A percentile compares a stretch with the other conserved stretches of the same genome.
These are phyloP conservation scores for Kryptolebias ocellatus DNA, from an alignment of 2,797 vertebrate genomes.

Conservation along the genomic window DNA sequence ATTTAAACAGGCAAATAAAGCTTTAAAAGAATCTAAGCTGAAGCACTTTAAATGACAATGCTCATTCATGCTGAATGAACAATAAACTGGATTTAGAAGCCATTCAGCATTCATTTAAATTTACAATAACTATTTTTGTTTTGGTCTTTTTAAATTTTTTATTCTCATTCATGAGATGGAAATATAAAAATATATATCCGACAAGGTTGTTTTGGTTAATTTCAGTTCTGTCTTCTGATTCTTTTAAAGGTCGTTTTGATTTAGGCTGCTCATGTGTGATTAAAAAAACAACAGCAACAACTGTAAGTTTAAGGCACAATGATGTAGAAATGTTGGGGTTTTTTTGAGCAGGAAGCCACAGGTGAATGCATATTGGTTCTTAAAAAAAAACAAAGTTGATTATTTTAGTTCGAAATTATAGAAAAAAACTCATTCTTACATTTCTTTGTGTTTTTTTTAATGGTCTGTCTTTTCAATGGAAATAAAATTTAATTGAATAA, in stretches of 20 bases:
- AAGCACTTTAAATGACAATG: constrained; percentile 71
- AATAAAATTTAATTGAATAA: constrained; percentile 63
- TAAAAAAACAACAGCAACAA: neutral
- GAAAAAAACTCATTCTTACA: constrained; percentile 10
- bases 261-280: neutral
- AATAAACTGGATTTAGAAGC: constrained; percentile 44
- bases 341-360: neutral
- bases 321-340: neutral
- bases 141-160: constrained; percentile 22
- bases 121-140: constrained; percentile 14
- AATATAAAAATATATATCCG: neutral
- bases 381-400: constrained; percentile 26
- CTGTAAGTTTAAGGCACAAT: constrained; percentile 4
- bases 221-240: constrained; percentile 3
- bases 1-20: constrained; percentile 20
- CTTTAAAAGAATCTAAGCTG: constrained; percentile 47
- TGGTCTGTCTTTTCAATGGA: constrained; percentile 35
- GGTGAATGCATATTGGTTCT: neutral
- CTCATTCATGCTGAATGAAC: constrained; percentile 36
- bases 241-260: neutral
- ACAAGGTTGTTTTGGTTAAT: neutral
- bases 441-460: constrained; percentile 34
- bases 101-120: constrained; percentile 19
- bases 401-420: constrained; percentile 25
- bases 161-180: constrained; percentile 4